Base-by-base conservation (phyloP, 2,888 invertebrate genomes). In the Hofmannophila pseudospretella region DNA sequence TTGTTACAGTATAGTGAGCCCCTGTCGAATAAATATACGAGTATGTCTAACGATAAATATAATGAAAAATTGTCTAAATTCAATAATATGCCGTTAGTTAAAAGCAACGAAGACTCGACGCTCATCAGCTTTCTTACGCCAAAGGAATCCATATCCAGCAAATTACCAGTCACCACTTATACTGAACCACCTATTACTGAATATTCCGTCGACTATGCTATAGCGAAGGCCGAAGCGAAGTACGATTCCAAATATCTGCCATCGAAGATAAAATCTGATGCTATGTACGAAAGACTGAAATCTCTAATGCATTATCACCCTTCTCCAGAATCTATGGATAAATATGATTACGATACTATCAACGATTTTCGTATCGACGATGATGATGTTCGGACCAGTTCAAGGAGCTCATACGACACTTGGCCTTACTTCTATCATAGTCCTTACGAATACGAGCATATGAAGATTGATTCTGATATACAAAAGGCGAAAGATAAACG, bases 401-500 rank as follows among this genome's bases (percentile, higher is more conserved):
- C 67, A 8, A 59, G 62, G 44, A 63, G 48, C 31, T 36, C 56
- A 5, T 74, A 71, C 26, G 67, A 72, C 16, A 59, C 45, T 32
- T 77, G 75, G 75, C 81, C 84, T 1, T 71, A 68, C 36, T 66
- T 65, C 25, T 72, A 73, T 44, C 64, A 70, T 33, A 64, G 47
- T 14, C 69, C 76, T 1, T 74, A 74, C 33, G 75, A 77, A 35
- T 75, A 73, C 44, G 70, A 74, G 45, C 48, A 55, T 22, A 56
- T 59, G 23, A 71, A 68, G 28, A 51, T 56, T 10, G 57, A 59
- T 19, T 43, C 53, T 3, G 65, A 67, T 41, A 46, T 45, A 5
- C 66, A 73, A 32, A 78, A 70, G 41, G 68, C 63, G 1, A 78
- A 78, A 55, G 78, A 81, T 32, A 82, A 81, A 54, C 72, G 75